Percentiles rank a stretch among this genome's conserved stretches.
These are phyloP conservation scores for Heterodera filipjevi DNA, from an alignment of 2,888 invertebrate species.

Conservation along the genomic window DNA sequence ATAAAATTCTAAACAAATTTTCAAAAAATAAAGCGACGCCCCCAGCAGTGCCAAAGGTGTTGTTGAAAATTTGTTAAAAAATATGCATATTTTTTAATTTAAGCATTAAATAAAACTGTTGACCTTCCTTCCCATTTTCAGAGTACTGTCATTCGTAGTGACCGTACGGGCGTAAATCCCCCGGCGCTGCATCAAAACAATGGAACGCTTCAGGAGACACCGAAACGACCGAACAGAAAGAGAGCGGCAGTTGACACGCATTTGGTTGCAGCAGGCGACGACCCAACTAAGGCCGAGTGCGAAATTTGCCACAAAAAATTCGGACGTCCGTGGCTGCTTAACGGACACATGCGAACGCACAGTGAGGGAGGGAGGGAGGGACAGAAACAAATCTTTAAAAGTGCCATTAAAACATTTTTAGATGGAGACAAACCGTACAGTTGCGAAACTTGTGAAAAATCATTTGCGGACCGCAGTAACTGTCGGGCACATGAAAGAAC, in stretches of 20 bases:
- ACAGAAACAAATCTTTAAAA: too few relatives aligned
- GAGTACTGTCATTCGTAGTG: neutral
- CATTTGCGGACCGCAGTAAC: slow-evolving; percentile 25
- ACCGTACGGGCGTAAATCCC: neutral
- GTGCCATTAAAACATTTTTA: neutral
- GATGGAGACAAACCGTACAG: slow-evolving; percentile 25
- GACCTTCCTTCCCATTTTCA: too few relatives aligned
- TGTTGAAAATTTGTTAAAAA: too few relatives aligned
- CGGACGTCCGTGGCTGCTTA: slow-evolving; percentile 24
- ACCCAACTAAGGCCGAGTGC: neutral
- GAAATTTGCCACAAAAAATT: slow-evolving; percentile 18
- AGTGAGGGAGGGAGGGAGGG: too few relatives aligned
- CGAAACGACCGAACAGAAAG: neutral
- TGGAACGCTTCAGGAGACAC: neutral
- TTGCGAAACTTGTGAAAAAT: slow-evolving; percentile 8
- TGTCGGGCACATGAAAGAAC: slow-evolving; percentile 24
- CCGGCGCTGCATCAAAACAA: neutral
- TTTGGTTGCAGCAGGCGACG: neutral
- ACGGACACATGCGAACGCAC: slow-evolving; percentile 24
- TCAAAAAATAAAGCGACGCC: too few relatives aligned
- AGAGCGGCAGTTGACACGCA: neutral
- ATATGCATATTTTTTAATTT: too few relatives aligned
- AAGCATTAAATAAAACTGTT: too few relatives aligned
- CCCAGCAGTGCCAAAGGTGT: too few relatives aligned
- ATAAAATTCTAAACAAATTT: too few relatives aligned